Base-by-base conservation (phyloP, 2,113 vertebrate species). In the Cheilinus undulatus region DNA sequence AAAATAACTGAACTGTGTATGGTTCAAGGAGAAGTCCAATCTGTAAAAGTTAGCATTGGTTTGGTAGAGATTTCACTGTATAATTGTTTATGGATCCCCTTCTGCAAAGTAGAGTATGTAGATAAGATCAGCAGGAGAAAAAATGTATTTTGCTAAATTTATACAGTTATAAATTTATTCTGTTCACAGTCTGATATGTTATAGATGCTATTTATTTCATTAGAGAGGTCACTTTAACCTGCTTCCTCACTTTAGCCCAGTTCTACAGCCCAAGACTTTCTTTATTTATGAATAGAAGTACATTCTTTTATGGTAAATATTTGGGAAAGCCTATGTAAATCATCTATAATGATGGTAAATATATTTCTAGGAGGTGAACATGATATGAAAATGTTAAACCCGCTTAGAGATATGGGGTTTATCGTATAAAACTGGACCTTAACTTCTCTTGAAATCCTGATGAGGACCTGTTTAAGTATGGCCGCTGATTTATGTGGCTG, bases 91-190 rank as follows among this genome's bases (percentile, higher is more conserved):
- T 90, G 26, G 62, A 88, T 84, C 83, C 78, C 84, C 90, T 91
- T 91, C 92, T 89, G 83, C 90, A 86, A 88, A 91, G 87, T 94
- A 93, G 86, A 92, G 82, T 89, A 90, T 93, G 86, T 92, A 92
- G 90, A 94, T 93, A 92, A 88, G 88, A 91, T 90, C 80, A 81
- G 81, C 82, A 80, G 84, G 73, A 88, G 87, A 91, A 91, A n/a
- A 34, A 89, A 90, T 92, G 93, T 94, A 94, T 94, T 94, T 94
- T 94, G 92, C 91, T 94, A 93, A 91, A 93, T 92, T 94, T 93
- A 85, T 94, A 93, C 88, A 73, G 88, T 91, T 87, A 84, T 82
- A 89, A 88, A 91, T 78, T 2, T 76, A 83, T 86, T 82, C 64
- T 85, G 80, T 87, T 90, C 69, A 78, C 83, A 78, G 72, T 78